These are phyloP conservation scores for Gavialis gangeticus DNA, from an alignment of 2,113 vertebrate genomes.

Conservation along the genomic window DNA sequence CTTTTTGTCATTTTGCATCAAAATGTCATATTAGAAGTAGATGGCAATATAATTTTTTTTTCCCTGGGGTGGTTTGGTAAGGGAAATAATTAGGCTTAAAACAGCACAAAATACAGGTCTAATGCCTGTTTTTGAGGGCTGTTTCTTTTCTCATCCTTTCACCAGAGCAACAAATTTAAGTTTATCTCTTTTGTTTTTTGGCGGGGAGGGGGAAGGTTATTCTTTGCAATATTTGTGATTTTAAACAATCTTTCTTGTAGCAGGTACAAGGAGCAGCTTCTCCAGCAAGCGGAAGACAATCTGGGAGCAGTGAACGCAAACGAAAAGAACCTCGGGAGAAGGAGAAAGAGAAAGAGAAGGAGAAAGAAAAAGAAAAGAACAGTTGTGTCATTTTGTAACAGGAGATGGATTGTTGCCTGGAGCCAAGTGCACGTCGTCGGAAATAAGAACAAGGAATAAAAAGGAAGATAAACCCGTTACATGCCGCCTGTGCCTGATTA, in stretches of 20 bases:
- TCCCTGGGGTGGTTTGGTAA: neutral
- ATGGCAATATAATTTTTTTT: neutral
- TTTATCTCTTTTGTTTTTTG: neutral
- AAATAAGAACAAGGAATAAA: conserved; percentile 70
- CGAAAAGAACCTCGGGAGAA: conserved; percentile 89
- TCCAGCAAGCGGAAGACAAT: conserved; percentile 85
- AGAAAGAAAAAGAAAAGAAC: conserved; percentile 84
- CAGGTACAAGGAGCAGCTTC: conserved; percentile 81
- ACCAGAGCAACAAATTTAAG: neutral
- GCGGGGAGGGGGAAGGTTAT: neutral
- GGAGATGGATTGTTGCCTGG: conserved; percentile 65
- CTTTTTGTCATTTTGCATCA: neutral
- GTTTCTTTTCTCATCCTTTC: neutral
- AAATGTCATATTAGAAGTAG: neutral
- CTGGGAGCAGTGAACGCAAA: conserved; percentile 88
- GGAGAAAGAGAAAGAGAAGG: conserved; percentile 81
- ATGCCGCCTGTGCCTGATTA: conserved; percentile 96
- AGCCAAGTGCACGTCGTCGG: conserved; percentile 70
- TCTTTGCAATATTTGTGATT: neutral
- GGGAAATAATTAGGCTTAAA: neutral
- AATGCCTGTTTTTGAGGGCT: neutral
- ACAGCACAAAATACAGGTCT: neutral
- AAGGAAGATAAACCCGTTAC: conserved; percentile 83
- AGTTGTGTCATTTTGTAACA: conserved; percentile 96
- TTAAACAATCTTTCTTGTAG: conserved; percentile 49